A percentile compares a stretch with the other conserved stretches of the same genome.
These are phyloP conservation scores for Acipenser transmontanus DNA, from an alignment of 2,797 vertebrate species.

Conservation along the genomic window DNA sequence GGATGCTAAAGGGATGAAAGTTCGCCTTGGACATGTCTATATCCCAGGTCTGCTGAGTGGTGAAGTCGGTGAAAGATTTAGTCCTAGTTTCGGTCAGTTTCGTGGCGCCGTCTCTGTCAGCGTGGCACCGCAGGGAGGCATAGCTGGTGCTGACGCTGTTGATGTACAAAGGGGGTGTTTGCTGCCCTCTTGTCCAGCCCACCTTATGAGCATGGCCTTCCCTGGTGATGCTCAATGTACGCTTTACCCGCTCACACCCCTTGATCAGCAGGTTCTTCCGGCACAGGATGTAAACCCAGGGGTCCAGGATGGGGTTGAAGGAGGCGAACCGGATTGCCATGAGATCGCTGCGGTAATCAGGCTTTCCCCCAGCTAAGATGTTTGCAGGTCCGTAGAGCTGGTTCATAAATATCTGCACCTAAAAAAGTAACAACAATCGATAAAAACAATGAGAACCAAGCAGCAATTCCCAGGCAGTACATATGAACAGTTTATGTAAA, in stretches of 20 bases:
- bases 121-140: slow-evolving; percentile 49
- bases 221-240: slow-evolving; percentile 27
- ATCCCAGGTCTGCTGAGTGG: slow-evolving; percentile 57
- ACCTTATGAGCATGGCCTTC: slow-evolving; percentile 18
- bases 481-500: neutral
- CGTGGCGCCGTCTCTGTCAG: slow-evolving; percentile 31
- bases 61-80: slow-evolving; percentile 50
- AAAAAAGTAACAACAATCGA: slow-evolving; percentile 14
- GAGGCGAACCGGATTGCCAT: slow-evolving; percentile 71
- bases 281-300: slow-evolving; percentile 73
- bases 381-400: slow-evolving; percentile 58
- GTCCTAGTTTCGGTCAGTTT: slow-evolving; percentile 21
- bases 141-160: slow-evolving; percentile 63
- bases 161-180: slow-evolving; percentile 47
- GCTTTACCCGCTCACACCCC: slow-evolving; percentile 55
- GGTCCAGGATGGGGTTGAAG: slow-evolving; percentile 71
- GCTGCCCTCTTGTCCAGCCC: slow-evolving; percentile 45
- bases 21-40: slow-evolving; percentile 43
- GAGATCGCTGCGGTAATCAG: slow-evolving; percentile 57
- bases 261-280: slow-evolving; percentile 62
- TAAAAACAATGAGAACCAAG: neutral
- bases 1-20: slow-evolving; percentile 65
- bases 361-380: slow-evolving; percentile 50
- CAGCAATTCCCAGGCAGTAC: neutral
- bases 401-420: slow-evolving; percentile 71